These are phyloP conservation scores for Todiramphus chloris DNA, from an alignment of 2,113 vertebrate genomes.

Conservation along the genomic window DNA sequence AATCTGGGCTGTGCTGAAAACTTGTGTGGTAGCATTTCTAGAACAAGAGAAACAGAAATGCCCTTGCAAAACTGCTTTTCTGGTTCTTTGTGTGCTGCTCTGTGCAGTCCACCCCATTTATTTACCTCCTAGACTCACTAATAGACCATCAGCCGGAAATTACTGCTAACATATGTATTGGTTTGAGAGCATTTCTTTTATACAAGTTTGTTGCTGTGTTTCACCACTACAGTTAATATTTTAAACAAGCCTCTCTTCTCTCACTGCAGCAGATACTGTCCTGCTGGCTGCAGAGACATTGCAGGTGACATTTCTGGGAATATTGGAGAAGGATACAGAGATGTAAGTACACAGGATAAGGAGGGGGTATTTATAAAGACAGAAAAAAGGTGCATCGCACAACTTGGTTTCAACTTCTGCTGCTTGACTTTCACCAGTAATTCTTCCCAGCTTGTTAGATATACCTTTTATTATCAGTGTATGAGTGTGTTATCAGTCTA, in stretches of 20 bases:
- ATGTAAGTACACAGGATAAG: constrained; percentile 78
- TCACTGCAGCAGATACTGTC: constrained; percentile 84
- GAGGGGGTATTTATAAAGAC: neutral
- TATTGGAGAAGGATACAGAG: constrained; percentile 83
- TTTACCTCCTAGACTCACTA: neutral
- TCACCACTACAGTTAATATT: neutral
- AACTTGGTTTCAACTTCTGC: neutral
- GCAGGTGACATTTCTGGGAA: constrained; percentile 85
- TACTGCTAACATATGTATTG: neutral
- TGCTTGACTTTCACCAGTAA: neutral
- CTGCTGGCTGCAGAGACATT: constrained; percentile 85
- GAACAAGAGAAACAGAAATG: neutral
- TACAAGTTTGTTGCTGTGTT: neutral
- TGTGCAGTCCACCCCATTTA: neutral
- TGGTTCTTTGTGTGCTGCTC: neutral
- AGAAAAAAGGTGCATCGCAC: neutral
- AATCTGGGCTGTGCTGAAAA: neutral
- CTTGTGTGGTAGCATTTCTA: neutral
- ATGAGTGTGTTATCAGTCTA: neutral
- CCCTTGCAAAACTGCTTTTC: neutral
- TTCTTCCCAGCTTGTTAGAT: neutral
- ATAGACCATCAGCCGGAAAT: neutral
- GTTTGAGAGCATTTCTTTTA: neutral
- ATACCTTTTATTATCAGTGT: neutral
- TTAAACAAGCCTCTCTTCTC: neutral